phyloP scores from a whole-genome alignment of 1,140 invertebrate species.

The Pseudoatta argentina region DNA sequence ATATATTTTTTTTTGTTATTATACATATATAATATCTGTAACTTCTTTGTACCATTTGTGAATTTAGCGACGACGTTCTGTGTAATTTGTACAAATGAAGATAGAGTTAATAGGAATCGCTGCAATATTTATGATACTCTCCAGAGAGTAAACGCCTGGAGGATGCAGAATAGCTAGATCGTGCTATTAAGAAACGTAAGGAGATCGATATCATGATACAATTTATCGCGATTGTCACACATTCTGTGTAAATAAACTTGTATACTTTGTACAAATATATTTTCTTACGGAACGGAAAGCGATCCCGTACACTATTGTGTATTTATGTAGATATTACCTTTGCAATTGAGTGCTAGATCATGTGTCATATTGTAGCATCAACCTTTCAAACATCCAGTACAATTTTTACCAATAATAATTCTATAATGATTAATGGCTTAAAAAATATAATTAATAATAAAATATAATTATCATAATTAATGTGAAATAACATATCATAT shows the following conservation, averaged over 20 bases:
- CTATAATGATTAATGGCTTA: background rate
- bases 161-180: conserved; percentile 68
- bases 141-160: conserved; percentile 3
- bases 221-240: conserved; percentile 73
- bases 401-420: background rate
- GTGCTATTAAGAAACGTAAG: conserved; percentile 64
- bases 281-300: background rate
- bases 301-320: background rate
- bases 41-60: background rate
- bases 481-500: background rate
- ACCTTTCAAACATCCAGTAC: background rate
- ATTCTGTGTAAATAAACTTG: conserved; percentile 74
- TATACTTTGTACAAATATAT: conserved; percentile 10
- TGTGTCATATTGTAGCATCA: background rate
- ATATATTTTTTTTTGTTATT: background rate
- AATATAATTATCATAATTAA: background rate
- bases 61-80: conserved; percentile 65
- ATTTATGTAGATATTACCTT: background rate
- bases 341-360: conserved; percentile 6
- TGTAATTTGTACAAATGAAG: conserved; percentile 72
- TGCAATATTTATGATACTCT: conserved; percentile 66
- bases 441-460: background rate
- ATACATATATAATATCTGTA: background rate
- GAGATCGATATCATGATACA: conserved; percentile 70
- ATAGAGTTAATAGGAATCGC: conserved; percentile 73